Conservation (phyloP, 2,113 vertebrate species). For the Etheostoma spectabile region DNA sequence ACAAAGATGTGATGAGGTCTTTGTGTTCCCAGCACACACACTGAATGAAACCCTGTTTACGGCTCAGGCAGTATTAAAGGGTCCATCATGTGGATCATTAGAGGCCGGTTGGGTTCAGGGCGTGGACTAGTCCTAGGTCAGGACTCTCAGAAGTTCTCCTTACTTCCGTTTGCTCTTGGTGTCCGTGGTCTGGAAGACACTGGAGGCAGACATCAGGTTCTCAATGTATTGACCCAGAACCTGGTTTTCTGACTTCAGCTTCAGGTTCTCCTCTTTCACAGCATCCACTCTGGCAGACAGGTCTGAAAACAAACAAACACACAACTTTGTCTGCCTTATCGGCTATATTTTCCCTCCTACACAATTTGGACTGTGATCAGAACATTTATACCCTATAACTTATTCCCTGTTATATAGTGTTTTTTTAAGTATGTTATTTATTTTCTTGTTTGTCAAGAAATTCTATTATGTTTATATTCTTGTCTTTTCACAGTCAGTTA, state of each 20-base stretch:
- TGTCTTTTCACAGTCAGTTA: no score
- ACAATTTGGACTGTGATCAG: no score
- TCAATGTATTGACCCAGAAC: slow-evolving; percentile 99
- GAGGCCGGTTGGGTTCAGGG: slow-evolving; percentile 9
- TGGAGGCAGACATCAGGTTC: slow-evolving; percentile 92
- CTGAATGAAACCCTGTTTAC: no score
- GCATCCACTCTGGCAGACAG: slow-evolving; percentile 98
- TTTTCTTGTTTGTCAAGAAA: no score
- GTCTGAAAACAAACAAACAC: slow-evolving; percentile 80
- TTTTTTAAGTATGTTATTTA: no score
- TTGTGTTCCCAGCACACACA: no score
- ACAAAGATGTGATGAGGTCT: neutral
- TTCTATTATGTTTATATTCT: no score
- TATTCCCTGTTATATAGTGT: no score
- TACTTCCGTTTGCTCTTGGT: slow-evolving; percentile 89
- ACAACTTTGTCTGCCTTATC: neutral
- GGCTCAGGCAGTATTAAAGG: neutral
- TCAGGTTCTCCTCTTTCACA: slow-evolving; percentile 99
- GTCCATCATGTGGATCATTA: neutral
- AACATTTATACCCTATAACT: no score
- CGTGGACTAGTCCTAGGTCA: neutral
- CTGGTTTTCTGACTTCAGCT: slow-evolving; percentile 99
- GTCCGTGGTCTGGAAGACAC: slow-evolving; percentile 94
- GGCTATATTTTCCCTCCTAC: no score
- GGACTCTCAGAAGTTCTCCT: slow-evolving; percentile 6